phyloP scores from a whole-genome alignment of 2,797 vertebrate species.

The Forpus xanthops region DNA sequence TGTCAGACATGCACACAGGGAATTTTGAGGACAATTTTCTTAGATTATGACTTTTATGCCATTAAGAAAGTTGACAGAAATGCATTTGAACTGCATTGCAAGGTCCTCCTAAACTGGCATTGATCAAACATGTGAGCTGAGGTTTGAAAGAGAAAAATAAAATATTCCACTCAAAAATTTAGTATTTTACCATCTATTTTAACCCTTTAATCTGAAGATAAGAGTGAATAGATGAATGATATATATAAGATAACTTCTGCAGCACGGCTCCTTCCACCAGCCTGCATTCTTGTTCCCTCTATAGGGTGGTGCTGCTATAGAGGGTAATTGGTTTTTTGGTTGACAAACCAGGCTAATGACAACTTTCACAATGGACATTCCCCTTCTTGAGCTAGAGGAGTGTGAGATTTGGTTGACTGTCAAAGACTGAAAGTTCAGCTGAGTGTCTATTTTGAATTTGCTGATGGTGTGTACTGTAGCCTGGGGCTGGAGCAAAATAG shows the following conservation, averaged over 20 bases:
- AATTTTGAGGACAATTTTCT: background rate
- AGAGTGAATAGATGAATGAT: rapidly evolving
- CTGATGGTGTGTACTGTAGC: background rate
- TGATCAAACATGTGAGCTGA: background rate
- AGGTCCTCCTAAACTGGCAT: background rate
- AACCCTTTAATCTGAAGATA: background rate
- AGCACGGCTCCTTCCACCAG: background rate
- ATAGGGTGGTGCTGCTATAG: rapidly evolving
- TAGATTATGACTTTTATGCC: background rate
- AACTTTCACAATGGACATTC: rapidly evolving
- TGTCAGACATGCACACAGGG: rapidly evolving
- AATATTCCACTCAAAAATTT: background rate
- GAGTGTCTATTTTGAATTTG: rapidly evolving
- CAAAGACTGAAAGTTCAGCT: rapidly evolving
- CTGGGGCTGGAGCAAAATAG: rapidly evolving
- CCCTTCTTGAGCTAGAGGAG: background rate
- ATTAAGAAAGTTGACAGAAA: background rate
- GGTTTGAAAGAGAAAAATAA: background rate
- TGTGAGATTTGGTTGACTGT: rapidly evolving
- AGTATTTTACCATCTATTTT: background rate
- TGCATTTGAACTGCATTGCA: background rate
- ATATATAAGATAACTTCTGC: rapidly evolving
- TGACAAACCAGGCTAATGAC: background rate
- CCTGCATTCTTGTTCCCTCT: too few relatives aligned
- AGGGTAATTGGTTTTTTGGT: background rate